These are phyloP conservation scores for Erebia palarica DNA, from an alignment of 2,888 invertebrate genomes.

Conservation along the genomic window DNA sequence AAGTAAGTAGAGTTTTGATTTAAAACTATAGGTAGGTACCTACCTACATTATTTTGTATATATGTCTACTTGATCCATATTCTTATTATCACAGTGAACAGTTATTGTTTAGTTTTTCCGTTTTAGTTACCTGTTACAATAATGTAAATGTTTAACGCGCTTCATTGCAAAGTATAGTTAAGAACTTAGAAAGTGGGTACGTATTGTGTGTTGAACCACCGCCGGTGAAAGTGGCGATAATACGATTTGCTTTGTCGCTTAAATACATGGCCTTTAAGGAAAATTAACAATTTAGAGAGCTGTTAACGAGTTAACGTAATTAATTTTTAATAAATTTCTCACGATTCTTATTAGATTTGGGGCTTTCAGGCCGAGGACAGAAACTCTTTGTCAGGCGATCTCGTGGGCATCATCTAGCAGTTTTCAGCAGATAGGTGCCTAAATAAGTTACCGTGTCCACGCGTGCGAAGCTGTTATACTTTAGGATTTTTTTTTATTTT, in stretches of 20 bases:
- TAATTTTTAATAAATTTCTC: not conserved
- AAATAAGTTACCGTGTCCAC: too few relatives aligned
- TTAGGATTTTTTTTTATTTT: too few relatives aligned
- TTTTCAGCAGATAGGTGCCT: too few relatives aligned
- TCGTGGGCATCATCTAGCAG: too few relatives aligned
- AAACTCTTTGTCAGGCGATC: too few relatives aligned
- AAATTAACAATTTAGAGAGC: constrained; percentile 3
- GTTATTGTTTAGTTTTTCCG: too few relatives aligned
- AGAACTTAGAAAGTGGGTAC: constrained; percentile 51
- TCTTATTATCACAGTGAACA: too few relatives aligned
- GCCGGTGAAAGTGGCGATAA: constrained; percentile 54
- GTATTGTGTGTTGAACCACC: constrained; percentile 46
- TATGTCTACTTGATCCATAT: too few relatives aligned
- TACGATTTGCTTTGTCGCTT: constrained; percentile 35
- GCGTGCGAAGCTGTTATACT: too few relatives aligned
- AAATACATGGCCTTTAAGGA: constrained; percentile 25
- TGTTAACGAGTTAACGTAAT: not conserved
- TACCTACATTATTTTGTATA: too few relatives aligned
- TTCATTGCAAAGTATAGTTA: constrained; percentile 53
- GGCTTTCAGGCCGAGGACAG: not conserved
- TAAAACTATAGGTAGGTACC: too few relatives aligned
- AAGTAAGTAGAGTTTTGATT: too few relatives aligned
- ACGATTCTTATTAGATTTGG: not conserved
- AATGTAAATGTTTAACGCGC: constrained; percentile 27
- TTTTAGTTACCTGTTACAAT: not conserved